Evolutionary conservation across 2,113 vertebrate species (phyloP), one percentile per base, ranked within the genome.

Genomic region (Malaclemys terrapin): DNA sequence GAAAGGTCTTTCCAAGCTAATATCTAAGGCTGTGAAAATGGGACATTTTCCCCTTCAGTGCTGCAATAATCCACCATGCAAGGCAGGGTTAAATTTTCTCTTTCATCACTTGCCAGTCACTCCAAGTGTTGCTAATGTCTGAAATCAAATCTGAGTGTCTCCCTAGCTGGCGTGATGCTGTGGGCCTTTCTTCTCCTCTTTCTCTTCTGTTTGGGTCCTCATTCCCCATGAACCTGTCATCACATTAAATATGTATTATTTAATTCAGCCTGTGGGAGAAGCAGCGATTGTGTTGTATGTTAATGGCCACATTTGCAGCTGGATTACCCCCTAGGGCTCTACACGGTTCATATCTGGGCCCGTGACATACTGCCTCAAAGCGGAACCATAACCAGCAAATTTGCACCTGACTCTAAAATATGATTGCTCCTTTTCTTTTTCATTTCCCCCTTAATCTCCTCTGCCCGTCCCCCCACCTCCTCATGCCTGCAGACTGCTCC

Each of bases 111-210:
- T 93, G 85, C 59, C 88, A 94, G 42, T 94, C 57, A 62, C 82
- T 96, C 62, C 78, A 90, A 94, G 59, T 87, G 86, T 86, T 94
- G 80, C 6, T 96, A 92, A 91, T 80, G 57, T 89, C 72, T 92
- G 94, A 97, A 95, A 96, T 93, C 24, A 97, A 97, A 94, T 83
- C 93, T 56, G 16, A 94, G 31, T 76, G 56, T 89, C 57, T 96
- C 53, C n/a, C 35, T 59, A 82, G 83, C 52, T 82, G 14, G 1
- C 16, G 20, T 65, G 79, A 50, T 94, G 50, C 42, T 86, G 76
- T 85, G 53, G 27, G 22, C 4, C 80, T 91, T 92, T 76, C 38
- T 85, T 45, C 81, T 42, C 45, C 12, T 53, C 50, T 54, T 31
- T 35, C 76, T 80, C 89, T 91, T 94, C 57, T 91, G 29, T 50